Percentiles rank a stretch among this genome's conserved stretches.
These are phyloP conservation scores for Furcifer pardalis DNA, from an alignment of 2,797 vertebrate genomes.

Conservation along the genomic window DNA sequence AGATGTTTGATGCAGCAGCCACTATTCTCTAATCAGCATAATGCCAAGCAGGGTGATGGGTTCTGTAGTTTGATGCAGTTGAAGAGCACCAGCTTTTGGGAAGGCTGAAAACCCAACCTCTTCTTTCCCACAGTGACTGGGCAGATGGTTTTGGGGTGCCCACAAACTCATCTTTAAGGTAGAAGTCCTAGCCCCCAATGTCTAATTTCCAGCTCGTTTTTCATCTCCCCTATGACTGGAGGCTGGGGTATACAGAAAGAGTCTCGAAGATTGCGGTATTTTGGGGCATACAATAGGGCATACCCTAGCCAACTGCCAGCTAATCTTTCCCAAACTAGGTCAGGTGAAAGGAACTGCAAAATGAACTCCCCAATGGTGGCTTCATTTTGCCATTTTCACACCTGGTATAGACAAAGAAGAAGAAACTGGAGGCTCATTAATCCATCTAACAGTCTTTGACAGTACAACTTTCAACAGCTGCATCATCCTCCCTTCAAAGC, in stretches of 20 bases:
- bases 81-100: neutral
- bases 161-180: neutral
- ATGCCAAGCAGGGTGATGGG: neutral
- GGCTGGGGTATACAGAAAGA: too few relatives aligned
- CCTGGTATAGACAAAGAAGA: too few relatives aligned
- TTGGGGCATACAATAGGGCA: too few relatives aligned
- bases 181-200: neutral
- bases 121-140: neutral
- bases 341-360: too few relatives aligned
- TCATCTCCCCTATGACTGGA: neutral
- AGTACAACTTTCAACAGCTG: neutral
- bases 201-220: neutral
- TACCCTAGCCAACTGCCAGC: too few relatives aligned
- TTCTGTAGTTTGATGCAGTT: neutral
- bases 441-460: neutral
- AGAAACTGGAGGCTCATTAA: neutral
- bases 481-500: neutral
- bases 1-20: neutral
- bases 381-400: too few relatives aligned
- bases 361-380: too few relatives aligned
- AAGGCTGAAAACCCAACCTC: too few relatives aligned
- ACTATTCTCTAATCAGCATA: neutral
- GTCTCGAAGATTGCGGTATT: too few relatives aligned
- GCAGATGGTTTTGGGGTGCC: neutral
- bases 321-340: too few relatives aligned